Conservation (phyloP, 2,113 vertebrate genomes). For the rabbit (Oryctolagus cuniculus) region mOryCun1.1 NC_091440.1:34406501-34407000, state of each 20-base stretch:
- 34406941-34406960: not conserved
- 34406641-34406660: constrained; percentile 86
- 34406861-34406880: not conserved
- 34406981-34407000: not conserved
- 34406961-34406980: not conserved
- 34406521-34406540: constrained; percentile 85
- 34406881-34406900: not conserved
- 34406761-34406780: not conserved
- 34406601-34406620: constrained; percentile 85
- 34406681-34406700: constrained; percentile 81
- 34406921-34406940: not conserved
- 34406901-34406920: not conserved
- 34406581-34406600: constrained; percentile 86
- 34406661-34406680: constrained; percentile 78
- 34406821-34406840: constrained; percentile 6
- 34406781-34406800: constrained; percentile 35
- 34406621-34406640: constrained; percentile 82
- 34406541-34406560: constrained; percentile 75
- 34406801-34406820: not conserved
- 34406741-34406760: constrained; percentile 62
- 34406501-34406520: constrained; percentile 79
- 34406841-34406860: not conserved
- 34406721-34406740: constrained; percentile 39
- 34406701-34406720: constrained; percentile 72
- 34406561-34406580: constrained; percentile 81